Evolutionary conservation across 1,140 invertebrate species (phyloP), one percentile per base, ranked within the genome.

Genomic region (Drosophila takahashii): DNA sequence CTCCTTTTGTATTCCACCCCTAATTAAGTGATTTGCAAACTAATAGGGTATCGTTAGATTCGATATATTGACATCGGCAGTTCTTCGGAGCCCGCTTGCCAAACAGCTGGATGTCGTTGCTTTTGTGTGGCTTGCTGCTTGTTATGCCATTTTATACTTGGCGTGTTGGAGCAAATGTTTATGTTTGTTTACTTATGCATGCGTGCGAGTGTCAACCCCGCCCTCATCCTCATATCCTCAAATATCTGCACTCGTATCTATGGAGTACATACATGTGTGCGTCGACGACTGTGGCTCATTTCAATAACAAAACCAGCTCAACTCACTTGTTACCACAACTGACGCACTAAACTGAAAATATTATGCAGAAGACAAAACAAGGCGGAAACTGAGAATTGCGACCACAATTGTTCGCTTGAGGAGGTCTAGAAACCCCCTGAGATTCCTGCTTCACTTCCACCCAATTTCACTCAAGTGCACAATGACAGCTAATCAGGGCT

Each of bases 131-230:
- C 50, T 69, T 70, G 75, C 75, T 87, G 83, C 83, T 86, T 86
- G 83, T 86, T 87, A 87, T 86, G 83, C 79, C 79, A 87, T 86
- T 86, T 87, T 87, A 87, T 87, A 81, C 78, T 73, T 77, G 71
- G 79, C 81, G 75, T 85, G 81, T 79, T 81, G 83, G 54, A 86
- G 83, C 81, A 85, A 85, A 85, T 85, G 81, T 85, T 86, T 85
- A 85, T 85, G 81, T 85, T 85, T 86, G 81, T 85, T 86, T 86
- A 86, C 83, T 86, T 86, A 86, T 86, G 81, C 81, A 86, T 86
- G 81, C 83, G 83, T 86, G 81, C 79, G 78, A 81, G 66, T 81
- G 78, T 85, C 72, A 72, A 51, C 69, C 67, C 16, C 64, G 36
- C 47, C 69, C 54, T 44, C 37, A 39, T 36, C 53, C 37, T 39